Evolutionary conservation across 92 coral and sea anemone genomes (phyloP), one percentile per base, ranked within the genome.

Genomic region (Heliopora coerulea): DNA sequence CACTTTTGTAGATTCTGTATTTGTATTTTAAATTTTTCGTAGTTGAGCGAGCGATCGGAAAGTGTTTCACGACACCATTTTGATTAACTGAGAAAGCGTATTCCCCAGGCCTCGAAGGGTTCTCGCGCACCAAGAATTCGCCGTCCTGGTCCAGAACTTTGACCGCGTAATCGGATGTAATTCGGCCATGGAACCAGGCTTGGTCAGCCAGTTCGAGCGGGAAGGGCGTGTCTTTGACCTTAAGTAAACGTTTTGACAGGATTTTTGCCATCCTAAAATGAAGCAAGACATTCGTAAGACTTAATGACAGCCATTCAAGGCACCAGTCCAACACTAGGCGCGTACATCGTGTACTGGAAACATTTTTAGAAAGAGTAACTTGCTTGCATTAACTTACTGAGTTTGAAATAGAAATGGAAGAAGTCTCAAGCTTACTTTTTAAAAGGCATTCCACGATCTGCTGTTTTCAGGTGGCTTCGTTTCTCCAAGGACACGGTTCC

Each of bases 171-270:
- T 95, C 99, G 1, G 96, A 91, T 10, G 90, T 95, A 59, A 95
- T 82, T 59, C 91, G 91, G 64, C 99, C 99, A 60, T 95, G 99
- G 73, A 85, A 95, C 99, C 99, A 95, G 20, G 89, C 82, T 68
- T 90, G 95, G 73, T 85, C 91, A 31, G 20, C 62, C 13, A 70
- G 49, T 33, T 95, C 99, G 11, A 88, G 87, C 8, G 88, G 84
- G 56, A 83, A 65, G 18, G 52, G 63, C 32, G 52, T 62, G 29
- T 70, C 77, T 23, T 70, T 70, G 18, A 63, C 52, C 20, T 54
- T 70, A 29, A 34, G 28, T 52, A 70, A 41, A 23, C 77, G 77
- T 25, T 70, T 70, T 1, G 77, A 70, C 12, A 70, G 77, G 14
- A 70, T 52, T 39, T 70, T 70, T 19, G 77, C 77, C 77, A 70